These are phyloP conservation scores for Dendropsophus ebraccatus DNA, from an alignment of 2,113 vertebrate species.

Conservation along the genomic window DNA sequence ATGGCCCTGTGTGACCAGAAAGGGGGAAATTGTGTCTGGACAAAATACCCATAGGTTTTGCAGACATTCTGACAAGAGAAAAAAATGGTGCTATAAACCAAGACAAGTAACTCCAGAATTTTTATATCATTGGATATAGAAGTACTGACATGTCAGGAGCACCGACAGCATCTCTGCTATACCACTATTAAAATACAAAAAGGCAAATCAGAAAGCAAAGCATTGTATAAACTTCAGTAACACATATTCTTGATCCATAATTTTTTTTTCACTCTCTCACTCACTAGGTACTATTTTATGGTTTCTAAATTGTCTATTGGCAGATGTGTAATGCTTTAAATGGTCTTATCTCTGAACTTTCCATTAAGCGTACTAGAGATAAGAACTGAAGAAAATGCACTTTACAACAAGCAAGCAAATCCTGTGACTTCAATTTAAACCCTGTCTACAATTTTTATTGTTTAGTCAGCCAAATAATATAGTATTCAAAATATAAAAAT, in stretches of 20 bases:
- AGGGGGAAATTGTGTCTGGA: too few relatives aligned
- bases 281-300: conserved; percentile 16
- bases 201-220: background rate
- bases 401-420: conserved; percentile 31
- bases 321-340: conserved; percentile 43
- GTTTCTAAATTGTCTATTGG: conserved; percentile 28
- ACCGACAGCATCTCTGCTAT: background rate
- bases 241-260: background rate
- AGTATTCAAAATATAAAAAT: background rate
- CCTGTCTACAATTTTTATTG: background rate
- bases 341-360: conserved; percentile 44
- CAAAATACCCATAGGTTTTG: too few relatives aligned
- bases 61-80: too few relatives aligned
- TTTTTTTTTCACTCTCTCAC: background rate
- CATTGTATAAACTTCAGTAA: background rate
- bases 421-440: background rate
- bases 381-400: conserved; percentile 30
- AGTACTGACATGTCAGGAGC: background rate
- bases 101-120: too few relatives aligned
- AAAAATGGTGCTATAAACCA: too few relatives aligned
- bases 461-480: background rate
- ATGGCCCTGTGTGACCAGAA: too few relatives aligned
- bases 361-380: conserved; percentile 37
- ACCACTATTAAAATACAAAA: background rate
- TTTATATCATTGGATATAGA: background rate